Evolutionary conservation across 2,113 vertebrate genomes (phyloP).

Genomic region (Myrmecophaga tridactyla): DNA sequence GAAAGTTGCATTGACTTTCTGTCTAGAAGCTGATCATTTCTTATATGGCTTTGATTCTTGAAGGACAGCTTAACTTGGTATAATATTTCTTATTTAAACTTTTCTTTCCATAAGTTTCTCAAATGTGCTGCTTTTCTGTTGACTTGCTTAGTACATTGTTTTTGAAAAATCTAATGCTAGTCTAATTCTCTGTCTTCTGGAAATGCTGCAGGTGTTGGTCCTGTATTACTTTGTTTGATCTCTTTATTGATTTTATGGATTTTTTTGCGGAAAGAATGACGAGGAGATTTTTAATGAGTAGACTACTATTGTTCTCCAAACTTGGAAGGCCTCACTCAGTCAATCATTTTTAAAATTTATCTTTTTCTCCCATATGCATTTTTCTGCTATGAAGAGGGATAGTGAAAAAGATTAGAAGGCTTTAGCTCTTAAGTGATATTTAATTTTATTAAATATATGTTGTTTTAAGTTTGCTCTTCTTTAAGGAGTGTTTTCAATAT

Average conservation of each 20-base stretch:
- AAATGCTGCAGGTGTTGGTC: background rate
- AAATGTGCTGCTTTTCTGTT: background rate
- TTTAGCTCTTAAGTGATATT: background rate
- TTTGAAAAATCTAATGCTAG: background rate
- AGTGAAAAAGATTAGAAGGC: too few species aligned
- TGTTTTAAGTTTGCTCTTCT: background rate
- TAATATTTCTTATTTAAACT: background rate
- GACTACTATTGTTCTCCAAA: background rate
- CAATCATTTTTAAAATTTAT: background rate
- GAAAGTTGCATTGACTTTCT: too few species aligned
- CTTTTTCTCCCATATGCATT: background rate
- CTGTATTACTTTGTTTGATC: background rate
- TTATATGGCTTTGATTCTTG: background rate
- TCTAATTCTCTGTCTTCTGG: conserved; percentile 6
- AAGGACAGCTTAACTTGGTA: background rate
- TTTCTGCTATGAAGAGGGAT: too few species aligned
- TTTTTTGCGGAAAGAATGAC: background rate
- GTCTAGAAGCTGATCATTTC: too few species aligned
- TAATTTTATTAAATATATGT: background rate
- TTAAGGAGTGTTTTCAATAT: background rate
- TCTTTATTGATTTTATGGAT: background rate
- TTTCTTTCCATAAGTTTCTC: background rate
- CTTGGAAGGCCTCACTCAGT: background rate
- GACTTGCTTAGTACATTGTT: background rate
- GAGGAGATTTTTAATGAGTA: background rate